A percentile compares a stretch with the other conserved stretches of the same genome.
These are phyloP conservation scores for Galerucella nymphaeae DNA, from an alignment of 2,888 invertebrate species.

Conservation along the genomic window DNA sequence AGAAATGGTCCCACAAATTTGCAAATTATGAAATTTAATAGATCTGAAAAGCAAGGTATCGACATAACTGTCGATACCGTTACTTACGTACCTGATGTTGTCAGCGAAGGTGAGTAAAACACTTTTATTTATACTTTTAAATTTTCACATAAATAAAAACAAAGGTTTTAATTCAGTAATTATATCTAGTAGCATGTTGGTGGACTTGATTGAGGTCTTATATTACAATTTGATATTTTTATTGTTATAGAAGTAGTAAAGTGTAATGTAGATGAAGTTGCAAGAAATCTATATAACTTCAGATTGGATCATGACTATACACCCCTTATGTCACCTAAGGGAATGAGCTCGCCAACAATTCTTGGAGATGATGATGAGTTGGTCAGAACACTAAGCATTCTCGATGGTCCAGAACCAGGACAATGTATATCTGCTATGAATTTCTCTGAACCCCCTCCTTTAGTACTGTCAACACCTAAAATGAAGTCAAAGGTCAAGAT, in stretches of 20 bases:
- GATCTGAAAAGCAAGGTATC: constrained; percentile 59
- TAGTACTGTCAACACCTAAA: constrained; percentile 38
- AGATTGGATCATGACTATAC: constrained; percentile 87
- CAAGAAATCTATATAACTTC: constrained; percentile 68
- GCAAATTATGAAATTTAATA: constrained; percentile 62
- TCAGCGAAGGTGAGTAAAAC: constrained; percentile 42
- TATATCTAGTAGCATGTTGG: no score
- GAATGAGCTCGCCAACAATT: constrained; percentile 57
- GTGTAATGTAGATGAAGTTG: constrained; percentile 63
- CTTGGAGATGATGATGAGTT: constrained; percentile 59
- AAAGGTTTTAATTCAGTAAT: no score
- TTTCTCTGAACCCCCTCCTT: constrained; percentile 41
- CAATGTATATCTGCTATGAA: constrained; percentile 23
- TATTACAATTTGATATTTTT: constrained; percentile 29
- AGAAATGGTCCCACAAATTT: constrained; percentile 59
- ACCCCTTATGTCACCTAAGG: constrained; percentile 74
- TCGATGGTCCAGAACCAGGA: constrained; percentile 56
- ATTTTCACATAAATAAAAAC: neutral
- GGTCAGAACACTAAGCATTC: constrained; percentile 61
- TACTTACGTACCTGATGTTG: constrained; percentile 58
- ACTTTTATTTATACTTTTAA: constrained; percentile 8
- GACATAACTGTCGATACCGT: constrained; percentile 66
- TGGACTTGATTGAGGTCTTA: neutral
- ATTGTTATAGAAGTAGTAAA: constrained; percentile 42
- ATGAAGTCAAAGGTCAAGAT: constrained; percentile 45